These are phyloP conservation scores for Lamprologus tigripictilis DNA, from an alignment of 2,113 vertebrate species.

Conservation along the genomic window DNA sequence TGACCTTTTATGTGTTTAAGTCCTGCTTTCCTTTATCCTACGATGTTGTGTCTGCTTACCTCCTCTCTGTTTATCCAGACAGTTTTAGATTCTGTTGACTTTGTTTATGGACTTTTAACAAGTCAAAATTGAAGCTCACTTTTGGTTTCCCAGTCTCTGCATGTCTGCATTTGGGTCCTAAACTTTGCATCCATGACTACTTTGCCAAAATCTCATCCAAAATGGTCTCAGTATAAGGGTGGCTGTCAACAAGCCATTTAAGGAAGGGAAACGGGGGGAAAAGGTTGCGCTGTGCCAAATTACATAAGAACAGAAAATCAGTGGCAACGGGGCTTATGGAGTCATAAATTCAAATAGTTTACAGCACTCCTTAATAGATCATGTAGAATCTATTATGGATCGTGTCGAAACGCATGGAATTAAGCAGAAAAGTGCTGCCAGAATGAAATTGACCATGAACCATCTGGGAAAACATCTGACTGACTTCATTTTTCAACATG, in stretches of 20 bases:
- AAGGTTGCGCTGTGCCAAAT: neutral
- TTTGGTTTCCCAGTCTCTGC: neutral
- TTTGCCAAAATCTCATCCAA: neutral
- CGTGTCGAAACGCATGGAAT: neutral
- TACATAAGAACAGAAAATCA: neutral
- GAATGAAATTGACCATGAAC: neutral
- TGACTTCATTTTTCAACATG: neutral
- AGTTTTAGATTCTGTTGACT: neutral
- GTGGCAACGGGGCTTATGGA: neutral
- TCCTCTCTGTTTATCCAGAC: neutral
- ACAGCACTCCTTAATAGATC: neutral
- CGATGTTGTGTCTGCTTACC: neutral
- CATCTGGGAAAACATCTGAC: neutral
- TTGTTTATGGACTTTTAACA: neutral
- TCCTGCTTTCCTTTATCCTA: neutral
- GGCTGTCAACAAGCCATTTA: neutral
- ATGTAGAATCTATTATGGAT: neutral
- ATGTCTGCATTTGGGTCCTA: neutral
- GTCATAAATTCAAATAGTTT: neutral
- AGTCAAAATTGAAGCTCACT: neutral
- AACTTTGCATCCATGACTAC: neutral
- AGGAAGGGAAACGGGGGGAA: neutral
- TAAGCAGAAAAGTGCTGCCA: neutral
- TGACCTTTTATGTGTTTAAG: neutral
- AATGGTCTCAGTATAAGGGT: neutral